Percentiles rank a stretch among this genome's conserved stretches.
Conservation (phyloP, 2,888 invertebrate genomes). For the Antheraea yamamai region DNA sequence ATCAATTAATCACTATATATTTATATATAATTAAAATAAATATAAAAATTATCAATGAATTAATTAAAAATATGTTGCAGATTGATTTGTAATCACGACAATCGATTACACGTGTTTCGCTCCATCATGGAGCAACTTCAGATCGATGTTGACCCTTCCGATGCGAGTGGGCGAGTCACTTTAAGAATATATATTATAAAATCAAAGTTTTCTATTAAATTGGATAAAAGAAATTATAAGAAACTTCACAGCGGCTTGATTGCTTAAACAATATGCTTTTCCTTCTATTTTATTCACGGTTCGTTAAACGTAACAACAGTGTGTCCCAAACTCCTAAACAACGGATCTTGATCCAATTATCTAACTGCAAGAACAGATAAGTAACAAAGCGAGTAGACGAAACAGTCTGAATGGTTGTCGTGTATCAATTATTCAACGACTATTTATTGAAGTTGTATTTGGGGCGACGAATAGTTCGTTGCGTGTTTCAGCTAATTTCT, state of each 20-base stretch:
- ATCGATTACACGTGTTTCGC: no score
- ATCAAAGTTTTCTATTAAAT: no score
- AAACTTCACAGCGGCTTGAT: neutral
- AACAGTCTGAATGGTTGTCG: conserved; percentile 44
- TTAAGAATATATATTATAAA: no score
- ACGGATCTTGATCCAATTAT: conserved; percentile 69
- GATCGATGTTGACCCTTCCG: no score
- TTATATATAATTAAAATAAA: no score
- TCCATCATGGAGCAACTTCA: no score
- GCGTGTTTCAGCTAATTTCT: neutral
- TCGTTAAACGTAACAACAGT: conserved; percentile 27
- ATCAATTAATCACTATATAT: no score
- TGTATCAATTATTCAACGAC: conserved; percentile 53
- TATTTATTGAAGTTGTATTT: conserved; percentile 36
- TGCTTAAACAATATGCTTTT: neutral
- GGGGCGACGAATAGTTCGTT: neutral
- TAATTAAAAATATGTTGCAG: no score
- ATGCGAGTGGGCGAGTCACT: no score
- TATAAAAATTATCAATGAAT: no score
- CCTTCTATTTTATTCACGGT: neutral
- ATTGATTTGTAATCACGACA: no score
- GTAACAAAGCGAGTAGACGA: conserved; percentile 54
- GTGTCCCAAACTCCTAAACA: conserved; percentile 47
- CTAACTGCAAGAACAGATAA: conserved; percentile 60
- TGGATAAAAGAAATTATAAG: no score